Conservation (phyloP, 2,113 vertebrate genomes). For the Sceloporus tristichus region DNA sequence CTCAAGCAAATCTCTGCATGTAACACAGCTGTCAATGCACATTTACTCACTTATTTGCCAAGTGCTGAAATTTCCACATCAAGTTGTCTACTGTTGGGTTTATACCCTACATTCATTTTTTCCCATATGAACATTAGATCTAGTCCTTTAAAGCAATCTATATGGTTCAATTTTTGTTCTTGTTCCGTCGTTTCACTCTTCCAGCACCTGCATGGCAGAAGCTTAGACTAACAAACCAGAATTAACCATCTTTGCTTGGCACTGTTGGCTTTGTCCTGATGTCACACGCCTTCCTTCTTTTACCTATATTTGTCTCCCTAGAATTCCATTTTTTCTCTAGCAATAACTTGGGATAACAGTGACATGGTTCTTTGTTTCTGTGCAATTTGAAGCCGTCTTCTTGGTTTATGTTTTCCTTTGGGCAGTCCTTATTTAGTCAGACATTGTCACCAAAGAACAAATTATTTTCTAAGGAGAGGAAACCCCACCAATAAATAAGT, state of each 20-base stretch:
- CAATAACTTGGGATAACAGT: conserved; percentile 19
- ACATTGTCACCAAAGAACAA: not conserved
- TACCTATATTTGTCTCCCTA: not conserved
- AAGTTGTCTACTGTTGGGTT: not conserved
- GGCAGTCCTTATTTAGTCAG: conserved; percentile 31
- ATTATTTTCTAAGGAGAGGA: not conserved
- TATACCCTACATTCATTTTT: not conserved
- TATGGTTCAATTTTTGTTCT: not conserved
- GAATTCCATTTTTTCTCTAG: conserved; percentile 22
- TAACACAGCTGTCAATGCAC: not conserved
- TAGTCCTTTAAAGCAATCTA: conserved; percentile 2
- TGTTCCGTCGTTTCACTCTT: not conserved
- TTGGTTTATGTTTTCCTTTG: conserved; percentile 45
- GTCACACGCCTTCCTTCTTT: not conserved
- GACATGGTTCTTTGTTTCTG: conserved; percentile 26
- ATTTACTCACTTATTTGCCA: conserved; percentile 12
- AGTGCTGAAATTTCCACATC: conserved; percentile 8
- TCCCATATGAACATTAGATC: not conserved
- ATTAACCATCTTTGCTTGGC: conserved; percentile 36
- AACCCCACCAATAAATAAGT: conserved; percentile 14
- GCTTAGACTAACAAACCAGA: conserved; percentile 26
- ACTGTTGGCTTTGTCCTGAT: conserved; percentile 1
- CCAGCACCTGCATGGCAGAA: conserved; percentile 22
- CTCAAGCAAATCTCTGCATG: not conserved
- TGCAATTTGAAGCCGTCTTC: not conserved